A percentile compares a stretch with the other conserved stretches of the same genome.
phyloP scores from a whole-genome alignment of 1,140 invertebrate genomes.

The Glomeris maerens region DNA sequence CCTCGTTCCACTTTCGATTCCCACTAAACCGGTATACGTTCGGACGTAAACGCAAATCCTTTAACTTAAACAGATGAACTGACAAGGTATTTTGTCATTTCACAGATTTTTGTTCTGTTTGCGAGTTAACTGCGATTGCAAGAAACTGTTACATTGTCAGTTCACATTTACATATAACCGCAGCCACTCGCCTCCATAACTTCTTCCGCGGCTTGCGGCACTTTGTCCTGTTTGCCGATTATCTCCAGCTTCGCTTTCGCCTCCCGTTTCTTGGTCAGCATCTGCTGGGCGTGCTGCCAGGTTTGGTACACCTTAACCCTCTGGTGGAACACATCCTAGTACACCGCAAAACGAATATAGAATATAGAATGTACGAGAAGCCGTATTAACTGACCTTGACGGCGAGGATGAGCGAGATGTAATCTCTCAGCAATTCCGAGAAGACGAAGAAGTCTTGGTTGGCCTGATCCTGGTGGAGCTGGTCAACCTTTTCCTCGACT shows the following conservation, averaged over 20 bases:
- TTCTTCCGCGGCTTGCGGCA: slow-evolving; percentile 74
- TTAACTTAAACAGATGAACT: too few relatives aligned
- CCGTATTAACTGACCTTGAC: slow-evolving; percentile 51
- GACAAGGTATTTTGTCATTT: too few relatives aligned
- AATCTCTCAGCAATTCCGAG: slow-evolving; percentile 88
- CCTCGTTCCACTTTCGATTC: slow-evolving; percentile 89
- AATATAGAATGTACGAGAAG: background rate
- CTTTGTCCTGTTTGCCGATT: slow-evolving; percentile 70
- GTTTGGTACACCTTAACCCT: slow-evolving; percentile 94
- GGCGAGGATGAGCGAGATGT: slow-evolving; percentile 77
- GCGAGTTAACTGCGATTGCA: background rate
- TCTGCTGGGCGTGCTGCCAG: slow-evolving; percentile 93
- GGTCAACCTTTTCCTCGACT: slow-evolving; percentile 78
- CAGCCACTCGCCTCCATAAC: slow-evolving; percentile 60
- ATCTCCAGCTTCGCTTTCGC: slow-evolving; percentile 83
- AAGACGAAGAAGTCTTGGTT: slow-evolving; percentile 90
- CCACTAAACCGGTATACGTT: slow-evolving; percentile 59
- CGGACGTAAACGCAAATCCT: too few relatives aligned
- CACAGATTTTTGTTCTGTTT: slow-evolving; percentile 6
- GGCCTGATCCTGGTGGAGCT: slow-evolving; percentile 74
- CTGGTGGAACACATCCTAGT: slow-evolving; percentile 94
- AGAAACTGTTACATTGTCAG: background rate
- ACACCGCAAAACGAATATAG: too few relatives aligned
- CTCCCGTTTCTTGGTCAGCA: slow-evolving; percentile 86
- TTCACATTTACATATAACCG: background rate